Evolutionary conservation across 2,113 vertebrate species (phyloP).

Genomic region (Carlito syrichta): DNA sequence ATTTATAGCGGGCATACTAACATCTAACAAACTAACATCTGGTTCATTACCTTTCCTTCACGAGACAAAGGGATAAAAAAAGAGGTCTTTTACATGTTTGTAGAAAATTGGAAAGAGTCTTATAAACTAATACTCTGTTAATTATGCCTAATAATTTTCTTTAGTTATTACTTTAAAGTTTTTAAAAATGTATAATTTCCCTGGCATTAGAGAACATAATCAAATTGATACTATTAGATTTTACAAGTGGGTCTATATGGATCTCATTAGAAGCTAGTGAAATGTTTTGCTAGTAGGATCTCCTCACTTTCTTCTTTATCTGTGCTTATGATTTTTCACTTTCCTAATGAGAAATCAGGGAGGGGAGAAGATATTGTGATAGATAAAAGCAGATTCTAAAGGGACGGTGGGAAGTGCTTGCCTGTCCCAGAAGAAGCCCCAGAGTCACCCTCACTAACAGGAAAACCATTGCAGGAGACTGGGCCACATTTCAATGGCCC

Average conservation of each 20-base stretch:
- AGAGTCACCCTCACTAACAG: background rate
- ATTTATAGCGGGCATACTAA: background rate
- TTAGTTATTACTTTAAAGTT: background rate
- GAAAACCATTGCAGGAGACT: background rate
- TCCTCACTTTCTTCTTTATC: background rate
- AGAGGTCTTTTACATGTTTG: background rate
- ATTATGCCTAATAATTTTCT: background rate
- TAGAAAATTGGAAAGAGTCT: background rate
- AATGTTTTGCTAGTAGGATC: background rate
- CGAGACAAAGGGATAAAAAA: background rate
- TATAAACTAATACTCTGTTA: background rate
- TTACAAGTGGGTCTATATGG: background rate
- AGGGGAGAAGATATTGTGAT: background rate
- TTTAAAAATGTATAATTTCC: background rate
- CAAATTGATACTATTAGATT: background rate
- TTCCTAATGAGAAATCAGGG: background rate
- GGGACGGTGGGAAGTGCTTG: background rate
- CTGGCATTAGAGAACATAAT: background rate
- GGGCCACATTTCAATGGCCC: background rate
- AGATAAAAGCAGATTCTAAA: too few species aligned
- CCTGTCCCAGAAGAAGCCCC: background rate
- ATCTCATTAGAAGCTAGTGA: background rate
- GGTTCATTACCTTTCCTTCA: background rate
- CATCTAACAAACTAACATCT: background rate
- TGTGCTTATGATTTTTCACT: background rate